phyloP scores from a whole-genome alignment of 2,113 vertebrate species.

The Platysteira castanea region DNA sequence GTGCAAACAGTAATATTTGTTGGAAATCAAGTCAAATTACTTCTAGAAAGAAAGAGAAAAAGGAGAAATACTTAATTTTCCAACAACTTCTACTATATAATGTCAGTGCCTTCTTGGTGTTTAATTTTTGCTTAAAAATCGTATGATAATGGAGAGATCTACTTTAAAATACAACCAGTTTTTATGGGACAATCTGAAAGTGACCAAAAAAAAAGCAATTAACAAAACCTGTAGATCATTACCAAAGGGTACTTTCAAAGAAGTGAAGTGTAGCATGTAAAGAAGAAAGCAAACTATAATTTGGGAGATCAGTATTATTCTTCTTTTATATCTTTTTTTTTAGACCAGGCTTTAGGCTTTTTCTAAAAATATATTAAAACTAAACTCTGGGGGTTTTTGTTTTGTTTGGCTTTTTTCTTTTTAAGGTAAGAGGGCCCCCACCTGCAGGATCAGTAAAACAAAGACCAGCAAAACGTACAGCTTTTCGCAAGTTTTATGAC shows the following conservation, averaged over 20 bases:
- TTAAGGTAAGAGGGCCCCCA: constrained; percentile 88
- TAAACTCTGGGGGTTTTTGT: not conserved
- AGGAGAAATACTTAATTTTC: not conserved
- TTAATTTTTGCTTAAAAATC: not conserved
- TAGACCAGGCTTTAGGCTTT: not conserved
- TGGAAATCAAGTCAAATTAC: not conserved
- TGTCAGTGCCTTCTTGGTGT: not conserved
- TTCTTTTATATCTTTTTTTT: not conserved
- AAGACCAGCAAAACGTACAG: constrained; percentile 82
- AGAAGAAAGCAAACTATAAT: not conserved
- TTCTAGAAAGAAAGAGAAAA: not conserved
- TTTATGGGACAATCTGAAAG: not conserved
- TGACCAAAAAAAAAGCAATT: not conserved
- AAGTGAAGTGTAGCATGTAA: not conserved
- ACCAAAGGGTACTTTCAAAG: not conserved
- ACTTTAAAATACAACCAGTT: not conserved
- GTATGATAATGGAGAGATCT: not conserved
- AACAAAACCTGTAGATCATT: not conserved
- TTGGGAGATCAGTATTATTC: not conserved
- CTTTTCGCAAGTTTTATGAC: constrained; percentile 91
- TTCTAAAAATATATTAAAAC: not conserved
- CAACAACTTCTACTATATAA: not conserved
- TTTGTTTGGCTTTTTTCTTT: not conserved
- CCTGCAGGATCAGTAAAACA: constrained; percentile 84
- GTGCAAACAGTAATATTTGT: not conserved